Conservation (phyloP, 2,888 invertebrate genomes). For the Liopterus haemorrhoidalis region DNA sequence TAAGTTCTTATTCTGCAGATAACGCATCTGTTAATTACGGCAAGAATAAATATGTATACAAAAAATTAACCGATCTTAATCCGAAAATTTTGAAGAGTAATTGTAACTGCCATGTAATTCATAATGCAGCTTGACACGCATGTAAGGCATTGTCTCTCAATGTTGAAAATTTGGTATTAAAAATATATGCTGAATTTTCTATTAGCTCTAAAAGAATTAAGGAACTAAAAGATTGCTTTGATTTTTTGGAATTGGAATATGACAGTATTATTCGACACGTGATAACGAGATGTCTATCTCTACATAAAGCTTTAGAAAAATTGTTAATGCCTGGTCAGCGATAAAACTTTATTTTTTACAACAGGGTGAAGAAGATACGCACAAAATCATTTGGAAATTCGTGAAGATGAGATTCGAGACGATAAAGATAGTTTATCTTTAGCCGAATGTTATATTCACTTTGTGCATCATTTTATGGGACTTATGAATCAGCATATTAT, state of each 20-base stretch:
- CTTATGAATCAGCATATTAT: slow-evolving; percentile 1
- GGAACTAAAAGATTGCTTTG: slow-evolving; percentile 28
- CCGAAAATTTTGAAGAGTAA: slow-evolving; percentile 24
- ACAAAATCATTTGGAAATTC: not conserved
- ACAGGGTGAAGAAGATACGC: not conserved
- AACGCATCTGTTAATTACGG: slow-evolving; percentile 27
- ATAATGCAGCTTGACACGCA: slow-evolving; percentile 27
- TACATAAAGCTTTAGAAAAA: slow-evolving; percentile 23
- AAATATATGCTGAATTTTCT: slow-evolving; percentile 29
- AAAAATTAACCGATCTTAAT: slow-evolving; percentile 18
- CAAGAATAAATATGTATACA: slow-evolving; percentile 24
- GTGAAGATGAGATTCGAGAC: slow-evolving; percentile 1
- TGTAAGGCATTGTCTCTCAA: slow-evolving; percentile 27
- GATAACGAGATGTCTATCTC: slow-evolving; percentile 26
- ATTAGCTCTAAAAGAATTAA: slow-evolving; percentile 25
- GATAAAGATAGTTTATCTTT: slow-evolving; percentile 1
- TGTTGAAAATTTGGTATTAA: slow-evolving; percentile 32
- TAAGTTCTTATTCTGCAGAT: slow-evolving; percentile 20
- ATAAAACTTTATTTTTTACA: slow-evolving; percentile 16
- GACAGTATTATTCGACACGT: slow-evolving; percentile 28
- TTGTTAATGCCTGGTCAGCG: slow-evolving; percentile 23
- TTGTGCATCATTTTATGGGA: not conserved
- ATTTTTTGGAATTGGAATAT: slow-evolving; percentile 28
- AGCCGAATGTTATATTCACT: not conserved
- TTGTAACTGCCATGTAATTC: slow-evolving; percentile 29